Conservation (phyloP, 2,797 vertebrate genomes). For the Buceros bicornis region DNA sequence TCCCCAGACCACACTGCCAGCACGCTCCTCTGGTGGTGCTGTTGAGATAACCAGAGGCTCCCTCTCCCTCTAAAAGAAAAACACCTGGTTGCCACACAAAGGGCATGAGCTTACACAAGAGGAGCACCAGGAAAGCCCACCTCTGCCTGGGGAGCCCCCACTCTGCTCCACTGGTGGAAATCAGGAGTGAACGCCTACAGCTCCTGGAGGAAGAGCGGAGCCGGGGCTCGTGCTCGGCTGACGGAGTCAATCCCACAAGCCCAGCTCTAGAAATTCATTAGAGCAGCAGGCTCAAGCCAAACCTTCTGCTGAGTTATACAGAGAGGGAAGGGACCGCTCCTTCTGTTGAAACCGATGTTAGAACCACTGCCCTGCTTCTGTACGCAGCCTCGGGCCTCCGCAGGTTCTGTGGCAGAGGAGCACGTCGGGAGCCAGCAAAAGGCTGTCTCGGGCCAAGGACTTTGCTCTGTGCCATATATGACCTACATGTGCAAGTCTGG, state of each 20-base stretch:
- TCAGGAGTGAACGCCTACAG: background rate
- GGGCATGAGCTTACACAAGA: background rate
- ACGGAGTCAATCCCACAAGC: background rate
- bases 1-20: background rate
- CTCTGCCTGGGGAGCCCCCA: background rate
- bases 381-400: background rate
- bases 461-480: background rate
- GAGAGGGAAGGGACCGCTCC: background rate
- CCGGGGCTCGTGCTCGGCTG: background rate
- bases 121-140: background rate
- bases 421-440: conserved; percentile 14
- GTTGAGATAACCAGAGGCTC: background rate
- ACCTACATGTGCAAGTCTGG: background rate
- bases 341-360: background rate
- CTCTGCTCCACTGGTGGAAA: background rate
- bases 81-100: background rate
- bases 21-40: background rate
- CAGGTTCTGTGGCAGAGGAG: background rate
- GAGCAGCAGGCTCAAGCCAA: background rate
- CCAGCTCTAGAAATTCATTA: conserved; percentile 1
- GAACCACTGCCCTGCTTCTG: background rate
- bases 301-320: conserved; percentile 17
- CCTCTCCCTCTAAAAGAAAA: background rate
- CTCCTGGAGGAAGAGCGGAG: background rate
- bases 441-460: background rate